Percentiles rank a stretch among this genome's conserved stretches.
phyloP scores from a whole-genome alignment of 2,888 invertebrate species.

The Tribolium freemani region DNA sequence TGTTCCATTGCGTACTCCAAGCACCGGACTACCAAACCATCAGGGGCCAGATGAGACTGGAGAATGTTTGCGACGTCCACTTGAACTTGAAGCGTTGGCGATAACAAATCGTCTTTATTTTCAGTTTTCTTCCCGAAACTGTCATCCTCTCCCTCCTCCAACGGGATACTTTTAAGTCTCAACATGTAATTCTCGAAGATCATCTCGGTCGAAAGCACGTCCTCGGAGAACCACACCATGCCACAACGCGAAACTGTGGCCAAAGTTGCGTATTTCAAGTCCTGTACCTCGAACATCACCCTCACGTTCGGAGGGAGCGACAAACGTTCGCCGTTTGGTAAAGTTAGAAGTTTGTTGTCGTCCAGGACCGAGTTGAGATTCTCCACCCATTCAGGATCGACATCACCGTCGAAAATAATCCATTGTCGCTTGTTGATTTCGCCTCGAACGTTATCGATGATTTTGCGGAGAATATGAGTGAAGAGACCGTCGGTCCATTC shows the following conservation, averaged over 20 bases:
- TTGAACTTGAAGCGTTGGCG: slow-evolving; percentile 89
- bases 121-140: slow-evolving; percentile 76
- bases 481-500: slow-evolving; percentile 99
- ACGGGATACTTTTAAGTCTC: slow-evolving; percentile 85
- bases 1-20: slow-evolving; percentile 92
- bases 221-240: slow-evolving; percentile 99
- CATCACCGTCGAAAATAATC: slow-evolving; percentile 99
- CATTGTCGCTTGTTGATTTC: slow-evolving; percentile 99
- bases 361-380: slow-evolving; percentile 99
- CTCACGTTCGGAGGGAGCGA: slow-evolving; percentile 97
- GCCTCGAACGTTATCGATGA: slow-evolving; percentile 99
- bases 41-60: slow-evolving; percentile 89
- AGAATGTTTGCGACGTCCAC: slow-evolving; percentile 89
- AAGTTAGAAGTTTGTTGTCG: slow-evolving; percentile 96
- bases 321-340: slow-evolving; percentile 98
- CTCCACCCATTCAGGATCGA: slow-evolving; percentile 99
- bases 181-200: slow-evolving; percentile 96
- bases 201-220: slow-evolving; percentile 98
- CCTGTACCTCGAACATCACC: slow-evolving; percentile 96
- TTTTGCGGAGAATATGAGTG: slow-evolving; percentile 96
- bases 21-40: slow-evolving; percentile 93
- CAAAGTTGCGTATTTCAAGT: slow-evolving; percentile 96
- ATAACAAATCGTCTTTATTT: slow-evolving; percentile 82
- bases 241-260: slow-evolving; percentile 99
- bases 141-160: slow-evolving; percentile 93